Percentiles rank a stretch among this genome's conserved stretches.
Evolutionary conservation across 2,797 vertebrate species (phyloP).

Genomic region (Gila robusta): DNA sequence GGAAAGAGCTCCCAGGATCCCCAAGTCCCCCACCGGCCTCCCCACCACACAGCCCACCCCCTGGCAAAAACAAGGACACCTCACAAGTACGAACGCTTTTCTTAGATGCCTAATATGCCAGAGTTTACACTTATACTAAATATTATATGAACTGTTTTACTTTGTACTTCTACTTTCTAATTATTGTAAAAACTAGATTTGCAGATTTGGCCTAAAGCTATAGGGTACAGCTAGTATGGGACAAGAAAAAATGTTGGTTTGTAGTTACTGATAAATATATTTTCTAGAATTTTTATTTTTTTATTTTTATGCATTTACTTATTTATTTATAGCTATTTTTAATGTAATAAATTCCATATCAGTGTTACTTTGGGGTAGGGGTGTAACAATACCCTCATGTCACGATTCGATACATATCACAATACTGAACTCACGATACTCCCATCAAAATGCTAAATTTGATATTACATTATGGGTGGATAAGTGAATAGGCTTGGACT

Average conservation of each 20-base stretch:
- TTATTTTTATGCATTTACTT: background rate
- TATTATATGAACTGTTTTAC: background rate
- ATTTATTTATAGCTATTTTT: background rate
- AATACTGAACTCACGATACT: too few relatives aligned
- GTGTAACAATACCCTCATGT: too few relatives aligned
- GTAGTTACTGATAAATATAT: too few relatives aligned
- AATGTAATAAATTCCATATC: too few relatives aligned
- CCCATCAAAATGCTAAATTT: too few relatives aligned
- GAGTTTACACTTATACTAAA: background rate
- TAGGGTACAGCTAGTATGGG: background rate
- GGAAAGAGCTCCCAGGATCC: conserved; percentile 81
- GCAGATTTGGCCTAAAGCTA: background rate
- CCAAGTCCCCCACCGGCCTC: conserved; percentile 75
- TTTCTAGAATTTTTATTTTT: too few relatives aligned
- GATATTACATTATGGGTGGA: too few relatives aligned
- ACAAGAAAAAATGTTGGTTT: too few relatives aligned
- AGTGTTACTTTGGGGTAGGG: background rate
- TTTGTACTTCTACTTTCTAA: too few relatives aligned
- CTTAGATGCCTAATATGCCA: too few relatives aligned
- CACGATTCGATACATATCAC: too few relatives aligned
- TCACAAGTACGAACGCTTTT: conserved; percentile 72
- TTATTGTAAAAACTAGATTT: background rate
- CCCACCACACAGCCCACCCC: conserved; percentile 80
- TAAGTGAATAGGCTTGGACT: too few relatives aligned
- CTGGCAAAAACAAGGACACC: conserved; percentile 81